Conservation (phyloP, 1,140 invertebrate genomes). For the Callitettix versicolor region DNA sequence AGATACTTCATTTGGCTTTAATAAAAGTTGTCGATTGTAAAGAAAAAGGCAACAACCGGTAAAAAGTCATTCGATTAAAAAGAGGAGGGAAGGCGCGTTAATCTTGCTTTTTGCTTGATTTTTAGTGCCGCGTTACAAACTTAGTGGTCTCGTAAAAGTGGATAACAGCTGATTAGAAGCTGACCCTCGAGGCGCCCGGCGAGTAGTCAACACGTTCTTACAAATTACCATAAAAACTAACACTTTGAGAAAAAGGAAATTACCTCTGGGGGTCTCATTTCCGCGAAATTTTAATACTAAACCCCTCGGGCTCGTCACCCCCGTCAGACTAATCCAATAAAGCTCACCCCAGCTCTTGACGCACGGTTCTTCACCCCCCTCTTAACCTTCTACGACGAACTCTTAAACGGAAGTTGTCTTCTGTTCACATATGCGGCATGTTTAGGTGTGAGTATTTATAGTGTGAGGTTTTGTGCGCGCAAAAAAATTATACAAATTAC, state of each 20-base stretch:
- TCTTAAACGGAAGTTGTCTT: slow-evolving; percentile 10
- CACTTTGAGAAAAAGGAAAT: slow-evolving; percentile 7
- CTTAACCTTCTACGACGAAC: neutral
- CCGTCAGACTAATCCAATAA: slow-evolving; percentile 11
- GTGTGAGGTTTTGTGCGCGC: too few species aligned
- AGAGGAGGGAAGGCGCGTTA: too few species aligned
- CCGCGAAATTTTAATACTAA: slow-evolving; percentile 14
- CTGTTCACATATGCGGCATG: slow-evolving; percentile 15
- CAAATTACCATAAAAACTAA: slow-evolving; percentile 13
- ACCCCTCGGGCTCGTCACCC: too few species aligned
- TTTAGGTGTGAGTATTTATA: too few species aligned
- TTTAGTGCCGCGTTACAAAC: neutral
- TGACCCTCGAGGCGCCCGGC: neutral
- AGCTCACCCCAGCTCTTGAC: neutral
- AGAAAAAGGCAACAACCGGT: too few species aligned
- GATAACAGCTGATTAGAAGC: neutral
- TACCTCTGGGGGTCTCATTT: slow-evolving; percentile 15
- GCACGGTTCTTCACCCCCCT: neutral
- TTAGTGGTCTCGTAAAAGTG: neutral
- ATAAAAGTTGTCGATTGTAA: too few species aligned
- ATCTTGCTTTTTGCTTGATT: neutral
- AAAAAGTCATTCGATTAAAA: too few species aligned
- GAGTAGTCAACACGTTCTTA: neutral
- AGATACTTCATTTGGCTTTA: too few species aligned
- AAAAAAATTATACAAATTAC: too few species aligned